These are phyloP conservation scores for Adelphocoris suturalis DNA, from an alignment of 2,888 invertebrate species.

Conservation along the genomic window DNA sequence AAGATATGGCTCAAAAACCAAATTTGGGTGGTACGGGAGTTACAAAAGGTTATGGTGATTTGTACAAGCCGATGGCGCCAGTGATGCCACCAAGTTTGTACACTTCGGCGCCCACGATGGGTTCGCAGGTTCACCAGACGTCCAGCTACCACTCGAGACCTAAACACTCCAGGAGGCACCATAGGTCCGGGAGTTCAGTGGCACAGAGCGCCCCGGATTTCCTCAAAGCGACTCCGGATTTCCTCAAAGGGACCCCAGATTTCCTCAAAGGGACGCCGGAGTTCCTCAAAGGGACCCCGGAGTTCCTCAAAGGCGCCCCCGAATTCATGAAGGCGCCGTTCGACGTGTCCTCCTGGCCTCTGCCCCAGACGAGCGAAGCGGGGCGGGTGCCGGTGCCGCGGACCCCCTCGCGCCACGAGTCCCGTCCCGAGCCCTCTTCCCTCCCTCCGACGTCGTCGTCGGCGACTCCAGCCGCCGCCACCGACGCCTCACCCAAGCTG, in stretches of 20 bases:
- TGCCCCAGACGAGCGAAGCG: constrained; percentile 71
- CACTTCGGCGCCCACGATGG: constrained; percentile 58
- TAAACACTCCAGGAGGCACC: constrained; percentile 59
- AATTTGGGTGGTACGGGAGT: constrained; percentile 75
- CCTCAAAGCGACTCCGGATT: neutral
- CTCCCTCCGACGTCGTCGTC: constrained; percentile 76
- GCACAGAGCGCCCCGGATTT: neutral
- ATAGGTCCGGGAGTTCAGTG: constrained; percentile 3
- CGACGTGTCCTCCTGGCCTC: constrained; percentile 69
- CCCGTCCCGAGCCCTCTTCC: constrained; percentile 76
- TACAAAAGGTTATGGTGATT: constrained; percentile 45
- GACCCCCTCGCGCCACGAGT: constrained; percentile 73
- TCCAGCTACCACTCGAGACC: constrained; percentile 41
- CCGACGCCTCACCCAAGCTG: constrained; percentile 78
- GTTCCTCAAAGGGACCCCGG: constrained; percentile 70
- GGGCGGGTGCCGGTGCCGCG: constrained; percentile 40
- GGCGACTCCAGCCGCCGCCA: constrained; percentile 78
- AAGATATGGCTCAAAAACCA: constrained; percentile 72
- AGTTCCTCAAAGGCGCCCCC: constrained; percentile 59
- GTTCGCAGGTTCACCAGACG: neutral
- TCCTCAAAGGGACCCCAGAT: constrained; percentile 11
- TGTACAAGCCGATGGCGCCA: constrained; percentile 64
- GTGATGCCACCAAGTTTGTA: constrained; percentile 58
- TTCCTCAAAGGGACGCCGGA: neutral
- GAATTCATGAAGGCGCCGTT: constrained; percentile 58